A percentile compares a stretch with the other conserved stretches of the same genome.
Evolutionary conservation across 2,113 vertebrate species (phyloP).

Genomic region (Melanotaenia duboulayi): DNA sequence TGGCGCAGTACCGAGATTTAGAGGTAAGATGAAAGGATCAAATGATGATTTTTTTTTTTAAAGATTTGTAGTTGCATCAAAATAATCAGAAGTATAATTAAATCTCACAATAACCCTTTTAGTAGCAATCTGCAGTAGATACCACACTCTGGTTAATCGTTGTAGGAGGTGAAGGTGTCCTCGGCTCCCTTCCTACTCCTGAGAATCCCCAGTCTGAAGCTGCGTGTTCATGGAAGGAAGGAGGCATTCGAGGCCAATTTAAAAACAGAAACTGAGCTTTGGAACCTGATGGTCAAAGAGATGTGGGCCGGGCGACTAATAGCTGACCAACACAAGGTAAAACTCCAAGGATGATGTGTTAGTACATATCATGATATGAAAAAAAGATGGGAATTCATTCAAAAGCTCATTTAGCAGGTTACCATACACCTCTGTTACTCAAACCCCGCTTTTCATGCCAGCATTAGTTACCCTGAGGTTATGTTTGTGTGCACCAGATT

Average conservation of each 20-base stretch:
- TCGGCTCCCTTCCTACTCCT: constrained; percentile 88
- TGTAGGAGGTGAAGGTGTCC: constrained; percentile 91
- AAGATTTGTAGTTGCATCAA: not conserved
- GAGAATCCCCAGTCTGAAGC: constrained; percentile 91
- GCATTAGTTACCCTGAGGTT: not conserved
- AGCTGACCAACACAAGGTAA: constrained; percentile 95
- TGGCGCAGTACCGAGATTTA: constrained; percentile 91
- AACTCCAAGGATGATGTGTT: not conserved
- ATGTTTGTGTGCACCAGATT: not conserved
- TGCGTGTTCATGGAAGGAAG: constrained; percentile 85
- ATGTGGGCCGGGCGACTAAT: constrained; percentile 96
- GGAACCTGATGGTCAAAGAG: constrained; percentile 97
- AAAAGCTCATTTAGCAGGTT: not conserved
- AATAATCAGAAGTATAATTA: not conserved
- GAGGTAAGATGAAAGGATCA: constrained; percentile 80
- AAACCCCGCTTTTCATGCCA: not conserved
- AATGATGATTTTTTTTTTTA: not conserved
- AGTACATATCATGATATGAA: too few relatives aligned
- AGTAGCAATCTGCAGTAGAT: not conserved
- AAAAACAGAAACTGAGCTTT: constrained; percentile 94
- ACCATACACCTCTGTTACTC: not conserved
- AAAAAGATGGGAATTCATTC: not conserved
- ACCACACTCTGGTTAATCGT: not conserved
- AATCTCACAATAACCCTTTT: too few relatives aligned
- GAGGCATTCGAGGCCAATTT: constrained; percentile 94